phyloP scores from a whole-genome alignment of 64 coral and sea anemone genomes.

The Cladopsammia gracilis region DNA sequence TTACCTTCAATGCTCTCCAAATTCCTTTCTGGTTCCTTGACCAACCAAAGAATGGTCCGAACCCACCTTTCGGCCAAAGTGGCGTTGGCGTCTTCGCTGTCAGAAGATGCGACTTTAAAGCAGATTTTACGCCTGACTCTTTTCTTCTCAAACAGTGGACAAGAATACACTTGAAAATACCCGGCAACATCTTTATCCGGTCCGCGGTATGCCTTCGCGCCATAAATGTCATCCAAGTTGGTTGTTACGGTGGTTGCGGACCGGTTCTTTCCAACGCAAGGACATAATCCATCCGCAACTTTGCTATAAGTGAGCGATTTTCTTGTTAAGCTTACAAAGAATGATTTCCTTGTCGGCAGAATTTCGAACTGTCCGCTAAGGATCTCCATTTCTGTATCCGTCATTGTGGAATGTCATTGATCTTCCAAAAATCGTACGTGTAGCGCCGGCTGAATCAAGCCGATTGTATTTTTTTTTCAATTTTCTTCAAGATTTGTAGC shows the following conservation, averaged over 20 bases:
- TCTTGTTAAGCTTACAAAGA: constrained; percentile 7
- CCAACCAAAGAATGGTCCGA: constrained; percentile 81
- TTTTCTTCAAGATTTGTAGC: too few relatives aligned
- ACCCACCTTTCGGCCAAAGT: constrained; percentile 66
- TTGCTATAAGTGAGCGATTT: background rate
- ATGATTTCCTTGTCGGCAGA: constrained; percentile 2
- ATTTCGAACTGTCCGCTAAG: constrained; percentile 2
- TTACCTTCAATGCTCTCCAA: constrained; percentile 66
- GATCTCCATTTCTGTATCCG: background rate
- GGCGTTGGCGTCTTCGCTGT: constrained; percentile 55
- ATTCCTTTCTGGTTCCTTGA: constrained; percentile 58
- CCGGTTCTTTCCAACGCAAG: background rate
- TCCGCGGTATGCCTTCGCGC: constrained; percentile 74
- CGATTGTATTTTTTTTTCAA: too few relatives aligned
- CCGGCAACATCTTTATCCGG: constrained; percentile 31
- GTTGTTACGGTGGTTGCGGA: background rate
- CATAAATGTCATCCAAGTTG: constrained; percentile 77
- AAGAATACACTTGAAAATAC: constrained; percentile 93
- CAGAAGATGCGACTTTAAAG: constrained; percentile 75
- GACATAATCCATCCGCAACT: background rate
- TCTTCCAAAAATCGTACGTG: background rate
- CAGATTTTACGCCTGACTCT: constrained; percentile 57
- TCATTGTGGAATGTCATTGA: background rate
- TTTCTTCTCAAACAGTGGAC: constrained; percentile 73
- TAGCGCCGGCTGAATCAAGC: too few relatives aligned